These are phyloP conservation scores for Triops cancriformis DNA, from an alignment of 1,140 invertebrate genomes.

Conservation along the genomic window DNA sequence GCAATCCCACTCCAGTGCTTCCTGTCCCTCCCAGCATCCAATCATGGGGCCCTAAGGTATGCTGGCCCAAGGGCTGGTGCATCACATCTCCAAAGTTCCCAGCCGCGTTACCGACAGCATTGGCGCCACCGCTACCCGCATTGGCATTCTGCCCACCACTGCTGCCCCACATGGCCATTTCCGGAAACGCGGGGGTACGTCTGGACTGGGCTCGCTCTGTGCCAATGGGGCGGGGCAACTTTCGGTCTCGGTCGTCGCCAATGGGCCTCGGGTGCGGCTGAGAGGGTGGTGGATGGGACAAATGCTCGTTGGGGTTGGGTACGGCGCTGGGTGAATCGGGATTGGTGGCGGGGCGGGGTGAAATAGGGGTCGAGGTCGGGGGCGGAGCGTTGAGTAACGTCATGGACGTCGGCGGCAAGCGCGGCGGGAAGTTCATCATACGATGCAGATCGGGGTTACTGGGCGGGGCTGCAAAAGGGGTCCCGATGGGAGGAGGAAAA, in stretches of 20 bases:
- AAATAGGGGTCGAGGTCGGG: not conserved
- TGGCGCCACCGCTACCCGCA: not conserved
- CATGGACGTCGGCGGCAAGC: slow-evolving; percentile 9
- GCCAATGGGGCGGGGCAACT: slow-evolving; percentile 20
- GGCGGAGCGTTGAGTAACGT: not conserved
- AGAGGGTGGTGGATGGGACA: not conserved
- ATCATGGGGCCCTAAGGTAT: slow-evolving; percentile 15
- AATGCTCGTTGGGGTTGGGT: not conserved
- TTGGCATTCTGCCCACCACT: not conserved
- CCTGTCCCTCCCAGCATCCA: slow-evolving; percentile 17
- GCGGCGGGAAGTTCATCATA: slow-evolving; percentile 22
- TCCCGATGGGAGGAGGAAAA: slow-evolving; percentile 26
- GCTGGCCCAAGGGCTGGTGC: slow-evolving; percentile 7
- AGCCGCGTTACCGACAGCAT: not conserved
- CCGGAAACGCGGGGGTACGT: slow-evolving; percentile 16
- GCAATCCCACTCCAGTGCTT: not conserved
- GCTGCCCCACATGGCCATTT: slow-evolving; percentile 20
- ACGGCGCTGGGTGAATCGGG: not conserved
- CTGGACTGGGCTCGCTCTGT: slow-evolving; percentile 19
- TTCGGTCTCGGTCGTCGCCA: slow-evolving; percentile 15
- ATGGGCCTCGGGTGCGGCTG: slow-evolving; percentile 14
- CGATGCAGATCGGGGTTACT: not conserved
- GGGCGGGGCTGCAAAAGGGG: slow-evolving; percentile 18
- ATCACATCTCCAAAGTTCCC: not conserved
- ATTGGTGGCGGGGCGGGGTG: not conserved